Evolutionary conservation across 2,888 invertebrate genomes (phyloP).

Genomic region (Eupithecia subumbrata): DNA sequence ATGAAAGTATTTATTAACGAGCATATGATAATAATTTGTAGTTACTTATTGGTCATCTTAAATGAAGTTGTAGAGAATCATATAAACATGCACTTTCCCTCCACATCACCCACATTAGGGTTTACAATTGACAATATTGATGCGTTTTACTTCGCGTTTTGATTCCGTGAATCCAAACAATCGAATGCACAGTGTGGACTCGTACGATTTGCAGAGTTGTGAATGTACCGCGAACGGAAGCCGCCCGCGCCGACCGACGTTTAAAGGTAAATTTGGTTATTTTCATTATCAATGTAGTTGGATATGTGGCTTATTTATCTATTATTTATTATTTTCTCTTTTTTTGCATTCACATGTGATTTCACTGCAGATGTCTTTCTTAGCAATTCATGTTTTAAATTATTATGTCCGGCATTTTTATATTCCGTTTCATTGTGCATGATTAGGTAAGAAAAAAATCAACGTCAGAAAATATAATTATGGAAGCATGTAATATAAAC

Average conservation of each 20-base stretch:
- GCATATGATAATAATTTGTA: slow-evolving; percentile 9
- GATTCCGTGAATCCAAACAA: slow-evolving; percentile 45
- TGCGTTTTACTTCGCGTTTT: slow-evolving; percentile 52
- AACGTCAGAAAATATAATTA: slow-evolving; percentile 52
- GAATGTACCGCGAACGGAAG: slow-evolving; percentile 50
- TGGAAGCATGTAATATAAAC: slow-evolving; percentile 62
- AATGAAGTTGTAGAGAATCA: slow-evolving; percentile 55
- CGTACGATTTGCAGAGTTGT: slow-evolving; percentile 58
- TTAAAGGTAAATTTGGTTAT: slow-evolving; percentile 70
- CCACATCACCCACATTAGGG: slow-evolving; percentile 59
- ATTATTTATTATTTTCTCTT: slow-evolving; percentile 75
- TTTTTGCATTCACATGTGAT: slow-evolving; percentile 84
- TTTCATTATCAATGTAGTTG: slow-evolving; percentile 70
- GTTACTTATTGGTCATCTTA: slow-evolving; percentile 52
- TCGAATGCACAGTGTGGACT: slow-evolving; percentile 56
- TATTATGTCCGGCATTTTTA: slow-evolving; percentile 41
- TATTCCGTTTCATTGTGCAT: slow-evolving; percentile 60
- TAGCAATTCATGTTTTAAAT: slow-evolving; percentile 75
- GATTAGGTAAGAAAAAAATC: slow-evolving; percentile 54
- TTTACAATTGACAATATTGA: slow-evolving; percentile 46
- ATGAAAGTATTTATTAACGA: slow-evolving; percentile 44
- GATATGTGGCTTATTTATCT: slow-evolving; percentile 83
- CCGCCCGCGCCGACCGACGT: slow-evolving; percentile 44
- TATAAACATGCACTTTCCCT: slow-evolving; percentile 63
- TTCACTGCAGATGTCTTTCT: slow-evolving; percentile 80